phyloP scores from a whole-genome alignment of 2,113 vertebrate species.

The Malurus melanocephalus region DNA sequence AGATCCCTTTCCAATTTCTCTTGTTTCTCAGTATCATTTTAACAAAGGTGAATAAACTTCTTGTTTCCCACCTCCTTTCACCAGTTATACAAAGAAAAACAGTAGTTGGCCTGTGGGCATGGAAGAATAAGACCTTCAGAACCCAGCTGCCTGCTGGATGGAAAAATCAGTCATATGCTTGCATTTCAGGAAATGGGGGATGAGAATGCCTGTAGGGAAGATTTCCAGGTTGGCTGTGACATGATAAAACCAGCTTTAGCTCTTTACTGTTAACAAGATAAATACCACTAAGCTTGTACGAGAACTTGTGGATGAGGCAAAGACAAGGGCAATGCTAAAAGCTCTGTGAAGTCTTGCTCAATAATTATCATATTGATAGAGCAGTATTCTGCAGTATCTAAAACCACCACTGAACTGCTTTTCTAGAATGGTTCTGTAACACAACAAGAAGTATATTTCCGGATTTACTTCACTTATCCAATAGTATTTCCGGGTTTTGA shows the following conservation, averaged over 20 bases:
- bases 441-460: neutral
- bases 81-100: neutral
- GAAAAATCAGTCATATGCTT: neutral
- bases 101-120: accelerated
- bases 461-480: neutral
- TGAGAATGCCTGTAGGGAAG: neutral
- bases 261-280: neutral
- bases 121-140: neutral
- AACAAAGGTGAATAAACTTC: neutral
- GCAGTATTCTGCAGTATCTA: neutral
- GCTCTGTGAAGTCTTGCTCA: neutral
- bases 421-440: neutral
- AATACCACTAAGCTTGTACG: neutral
- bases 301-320: neutral
- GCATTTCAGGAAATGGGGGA: accelerated
- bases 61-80: neutral
- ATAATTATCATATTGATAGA: neutral
- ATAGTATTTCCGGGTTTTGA: neutral
- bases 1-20: neutral
- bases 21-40: neutral
- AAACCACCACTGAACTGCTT: neutral
- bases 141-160: neutral
- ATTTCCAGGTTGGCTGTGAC: neutral
- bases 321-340: neutral
- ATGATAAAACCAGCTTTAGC: neutral